A percentile compares a stretch with the other conserved stretches of the same genome.
Evolutionary conservation across 2,113 vertebrate genomes (phyloP).

Genomic region (Syrrhaptes paradoxus): DNA sequence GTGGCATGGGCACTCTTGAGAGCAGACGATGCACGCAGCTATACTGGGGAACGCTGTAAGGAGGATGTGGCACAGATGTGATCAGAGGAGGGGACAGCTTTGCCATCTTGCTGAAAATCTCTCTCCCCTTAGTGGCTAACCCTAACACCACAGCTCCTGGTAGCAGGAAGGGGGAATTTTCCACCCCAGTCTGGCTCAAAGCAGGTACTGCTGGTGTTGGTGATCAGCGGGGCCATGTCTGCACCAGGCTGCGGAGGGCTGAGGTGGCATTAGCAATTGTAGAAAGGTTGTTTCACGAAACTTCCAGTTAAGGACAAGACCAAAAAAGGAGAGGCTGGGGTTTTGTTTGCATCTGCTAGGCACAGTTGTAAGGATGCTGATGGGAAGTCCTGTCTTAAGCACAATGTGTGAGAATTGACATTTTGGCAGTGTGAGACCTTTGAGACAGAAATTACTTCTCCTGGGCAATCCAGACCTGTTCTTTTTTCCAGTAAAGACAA

Average conservation of each 20-base stretch:
- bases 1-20: not conserved
- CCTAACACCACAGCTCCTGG: not conserved
- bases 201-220: not conserved
- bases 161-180: not conserved
- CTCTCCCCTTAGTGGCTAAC: not conserved
- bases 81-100: not conserved
- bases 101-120: not conserved
- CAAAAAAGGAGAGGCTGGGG: not conserved
- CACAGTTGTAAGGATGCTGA: not conserved
- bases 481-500: not conserved
- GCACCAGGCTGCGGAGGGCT: not conserved
- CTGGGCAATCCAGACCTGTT: not conserved
- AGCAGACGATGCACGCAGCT: accelerated
- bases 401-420: not conserved
- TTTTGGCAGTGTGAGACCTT: not conserved
- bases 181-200: not conserved
- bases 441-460: not conserved
- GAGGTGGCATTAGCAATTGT: accelerated
- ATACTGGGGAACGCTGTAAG: not conserved
- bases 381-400: not conserved
- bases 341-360: not conserved
- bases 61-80: not conserved
- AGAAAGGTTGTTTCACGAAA: not conserved
- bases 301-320: not conserved
- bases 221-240: accelerated